Conservation (phyloP, 2,113 vertebrate genomes). For the Echinops telfairi region DNA sequence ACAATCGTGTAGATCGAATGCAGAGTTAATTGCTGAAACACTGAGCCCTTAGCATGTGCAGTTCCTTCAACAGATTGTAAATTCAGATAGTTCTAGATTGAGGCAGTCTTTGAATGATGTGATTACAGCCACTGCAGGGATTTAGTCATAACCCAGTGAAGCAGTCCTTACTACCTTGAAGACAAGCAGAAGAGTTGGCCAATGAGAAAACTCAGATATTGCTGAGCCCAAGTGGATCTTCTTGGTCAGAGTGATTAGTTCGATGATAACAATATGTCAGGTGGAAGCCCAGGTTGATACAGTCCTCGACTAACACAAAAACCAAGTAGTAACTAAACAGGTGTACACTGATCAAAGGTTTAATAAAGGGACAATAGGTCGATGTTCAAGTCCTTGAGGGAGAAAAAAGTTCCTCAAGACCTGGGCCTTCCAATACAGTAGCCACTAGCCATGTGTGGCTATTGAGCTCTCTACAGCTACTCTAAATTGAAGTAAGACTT, state of each 20-base stretch:
- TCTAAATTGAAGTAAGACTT: conserved; percentile 12
- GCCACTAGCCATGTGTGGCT: not conserved
- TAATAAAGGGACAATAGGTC: not conserved
- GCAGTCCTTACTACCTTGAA: not conserved
- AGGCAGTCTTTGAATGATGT: not conserved
- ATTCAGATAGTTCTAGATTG: conserved; percentile 4
- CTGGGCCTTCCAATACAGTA: not conserved
- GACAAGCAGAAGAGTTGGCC: conserved; percentile 2
- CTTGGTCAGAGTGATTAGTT: conserved; percentile 38
- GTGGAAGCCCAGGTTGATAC: not conserved
- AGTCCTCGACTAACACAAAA: not conserved
- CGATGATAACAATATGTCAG: not conserved
- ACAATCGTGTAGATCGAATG: conserved; percentile 5
- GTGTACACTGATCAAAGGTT: not conserved
- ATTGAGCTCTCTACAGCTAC: not conserved
- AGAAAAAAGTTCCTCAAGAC: not conserved
- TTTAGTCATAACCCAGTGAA: not conserved
- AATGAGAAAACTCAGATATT: conserved; percentile 43
- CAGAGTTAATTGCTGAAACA: conserved; percentile 11
- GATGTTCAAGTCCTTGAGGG: not conserved
- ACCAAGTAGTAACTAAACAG: conserved; percentile 40
- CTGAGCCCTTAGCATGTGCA: not conserved
- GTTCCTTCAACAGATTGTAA: conserved; percentile 14
- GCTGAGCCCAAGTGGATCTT: not conserved
- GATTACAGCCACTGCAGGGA: conserved; percentile 21